Percentiles rank a stretch among this genome's conserved stretches.
Conservation (phyloP, 2,888 invertebrate genomes). For the Macaria liturata region DNA sequence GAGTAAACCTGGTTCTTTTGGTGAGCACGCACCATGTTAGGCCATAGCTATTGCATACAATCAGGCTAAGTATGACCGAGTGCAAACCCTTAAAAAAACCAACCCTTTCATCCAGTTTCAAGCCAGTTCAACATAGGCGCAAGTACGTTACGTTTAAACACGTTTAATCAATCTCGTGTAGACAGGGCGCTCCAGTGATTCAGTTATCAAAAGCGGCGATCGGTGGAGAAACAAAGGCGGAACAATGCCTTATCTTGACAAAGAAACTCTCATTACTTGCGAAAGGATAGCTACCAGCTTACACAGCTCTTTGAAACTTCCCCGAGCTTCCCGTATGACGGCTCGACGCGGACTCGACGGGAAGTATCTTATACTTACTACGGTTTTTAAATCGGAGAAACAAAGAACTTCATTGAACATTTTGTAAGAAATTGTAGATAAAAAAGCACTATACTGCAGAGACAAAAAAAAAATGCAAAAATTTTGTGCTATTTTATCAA, state of each 20-base stretch:
- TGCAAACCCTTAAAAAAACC: no score
- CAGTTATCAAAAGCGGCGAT: constrained; percentile 56
- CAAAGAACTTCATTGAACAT: no score
- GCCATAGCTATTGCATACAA: no score
- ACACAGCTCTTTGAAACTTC: constrained; percentile 45
- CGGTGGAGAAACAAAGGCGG: constrained; percentile 39
- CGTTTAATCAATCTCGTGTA: constrained; percentile 46
- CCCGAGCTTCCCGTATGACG: constrained; percentile 35
- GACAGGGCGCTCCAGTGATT: constrained; percentile 41
- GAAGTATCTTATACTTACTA: not conserved
- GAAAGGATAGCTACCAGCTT: constrained; percentile 48
- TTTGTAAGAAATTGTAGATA: no score
- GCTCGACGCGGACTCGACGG: constrained; percentile 8
- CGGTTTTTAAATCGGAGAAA: no score
- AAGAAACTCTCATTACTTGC: constrained; percentile 52
- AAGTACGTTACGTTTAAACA: constrained; percentile 19
- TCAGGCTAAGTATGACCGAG: no score
- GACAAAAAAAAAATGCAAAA: no score
- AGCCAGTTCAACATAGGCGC: not conserved
- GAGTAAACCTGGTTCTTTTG: no score
- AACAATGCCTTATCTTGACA: constrained; percentile 54
- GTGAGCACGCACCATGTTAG: no score
- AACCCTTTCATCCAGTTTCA: no score
- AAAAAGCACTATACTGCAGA: no score
- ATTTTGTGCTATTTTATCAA: no score